Percentiles rank a stretch among this genome's conserved stretches.
These are phyloP conservation scores for Arothron firmamentum DNA, from an alignment of 2,113 vertebrate species.

Conservation along the genomic window DNA sequence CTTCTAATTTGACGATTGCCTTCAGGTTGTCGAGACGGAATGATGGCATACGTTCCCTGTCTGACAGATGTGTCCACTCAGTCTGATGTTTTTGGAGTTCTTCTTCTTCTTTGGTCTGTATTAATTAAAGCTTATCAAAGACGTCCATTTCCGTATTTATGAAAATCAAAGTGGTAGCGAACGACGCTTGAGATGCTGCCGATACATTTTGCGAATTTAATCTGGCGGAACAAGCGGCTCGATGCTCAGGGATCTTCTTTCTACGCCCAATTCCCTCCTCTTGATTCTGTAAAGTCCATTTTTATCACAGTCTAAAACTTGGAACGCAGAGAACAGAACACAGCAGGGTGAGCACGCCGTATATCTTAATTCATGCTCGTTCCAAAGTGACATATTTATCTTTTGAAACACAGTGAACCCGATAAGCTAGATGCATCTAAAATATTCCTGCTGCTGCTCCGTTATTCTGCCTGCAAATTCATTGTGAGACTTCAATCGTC, in stretches of 20 bases:
- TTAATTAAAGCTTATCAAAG: constrained; percentile 51
- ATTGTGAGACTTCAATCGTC: too few species aligned
- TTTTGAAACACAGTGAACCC: too few species aligned
- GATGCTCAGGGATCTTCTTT: constrained; percentile 3
- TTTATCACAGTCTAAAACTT: too few species aligned
- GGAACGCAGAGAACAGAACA: too few species aligned
- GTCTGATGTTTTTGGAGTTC: constrained; percentile 34
- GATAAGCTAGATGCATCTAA: too few species aligned
- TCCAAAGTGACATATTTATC: too few species aligned
- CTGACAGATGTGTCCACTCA: constrained; percentile 19
- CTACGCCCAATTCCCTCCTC: too few species aligned
- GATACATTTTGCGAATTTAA: constrained; percentile 9
- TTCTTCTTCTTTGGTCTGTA: constrained; percentile 15
- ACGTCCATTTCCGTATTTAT: constrained; percentile 9
- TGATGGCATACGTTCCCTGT: constrained; percentile 22
- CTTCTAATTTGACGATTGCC: constrained; percentile 31
- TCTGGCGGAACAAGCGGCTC: constrained; percentile 12
- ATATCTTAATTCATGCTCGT: too few species aligned
- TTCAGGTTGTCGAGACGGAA: constrained; percentile 16
- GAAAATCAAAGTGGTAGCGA: constrained; percentile 21
- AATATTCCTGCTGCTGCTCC: too few species aligned
- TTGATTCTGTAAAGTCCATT: too few species aligned
- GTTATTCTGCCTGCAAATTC: too few species aligned
- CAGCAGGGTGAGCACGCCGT: too few species aligned
- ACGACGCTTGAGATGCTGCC: constrained; percentile 19